These are phyloP conservation scores for Neoitamus cyanurus DNA, from an alignment of 2,888 invertebrate genomes.

Conservation along the genomic window DNA sequence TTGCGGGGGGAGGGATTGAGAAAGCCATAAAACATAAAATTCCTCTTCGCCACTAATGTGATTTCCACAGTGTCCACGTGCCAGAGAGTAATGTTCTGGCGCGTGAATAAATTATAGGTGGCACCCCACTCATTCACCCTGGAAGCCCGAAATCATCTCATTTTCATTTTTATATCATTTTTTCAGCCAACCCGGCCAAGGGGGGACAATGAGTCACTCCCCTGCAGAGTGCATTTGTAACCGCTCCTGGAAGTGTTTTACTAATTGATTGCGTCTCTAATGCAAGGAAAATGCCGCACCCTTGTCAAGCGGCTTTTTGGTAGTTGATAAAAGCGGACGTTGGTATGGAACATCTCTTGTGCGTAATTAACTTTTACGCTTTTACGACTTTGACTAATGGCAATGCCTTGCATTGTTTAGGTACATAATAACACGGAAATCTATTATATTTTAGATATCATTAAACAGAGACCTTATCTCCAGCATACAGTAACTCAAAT, in stretches of 20 bases:
- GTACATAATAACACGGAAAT: neutral
- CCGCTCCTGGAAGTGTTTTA: neutral
- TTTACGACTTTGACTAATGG: neutral
- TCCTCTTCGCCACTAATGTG: neutral
- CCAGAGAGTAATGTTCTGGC: neutral
- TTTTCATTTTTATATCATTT: constrained; percentile 15
- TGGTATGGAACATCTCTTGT: neutral
- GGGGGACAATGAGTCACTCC: neutral
- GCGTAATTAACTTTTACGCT: neutral
- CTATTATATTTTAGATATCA: neutral
- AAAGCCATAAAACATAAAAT: neutral
- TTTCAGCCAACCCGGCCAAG: neutral
- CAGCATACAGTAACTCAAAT: neutral
- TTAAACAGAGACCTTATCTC: neutral
- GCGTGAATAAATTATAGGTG: constrained; percentile 8
- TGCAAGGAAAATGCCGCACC: neutral
- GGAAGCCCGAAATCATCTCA: neutral
- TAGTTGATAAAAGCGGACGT: neutral
- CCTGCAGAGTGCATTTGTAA: neutral
- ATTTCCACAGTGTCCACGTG: neutral
- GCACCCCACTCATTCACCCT: neutral
- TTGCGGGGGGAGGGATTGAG: neutral
- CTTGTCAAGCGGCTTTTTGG: neutral
- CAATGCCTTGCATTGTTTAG: neutral
- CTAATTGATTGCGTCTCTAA: neutral